These are phyloP conservation scores for Piscicola geometra DNA, from an alignment of 2,888 invertebrate genomes.

Conservation along the genomic window DNA sequence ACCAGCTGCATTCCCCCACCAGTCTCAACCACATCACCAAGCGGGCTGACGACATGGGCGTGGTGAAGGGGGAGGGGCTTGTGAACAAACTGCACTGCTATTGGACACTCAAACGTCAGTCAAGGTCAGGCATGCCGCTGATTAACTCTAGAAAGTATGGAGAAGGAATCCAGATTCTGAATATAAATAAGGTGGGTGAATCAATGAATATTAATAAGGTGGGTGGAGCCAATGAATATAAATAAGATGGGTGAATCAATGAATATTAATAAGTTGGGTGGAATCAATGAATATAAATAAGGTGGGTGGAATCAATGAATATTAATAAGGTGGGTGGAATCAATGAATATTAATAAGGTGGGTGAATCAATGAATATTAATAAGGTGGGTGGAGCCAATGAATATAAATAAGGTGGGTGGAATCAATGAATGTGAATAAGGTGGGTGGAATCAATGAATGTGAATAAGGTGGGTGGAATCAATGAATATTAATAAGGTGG, in stretches of 20 bases:
- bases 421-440: too few relatives aligned
- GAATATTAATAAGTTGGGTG: not conserved
- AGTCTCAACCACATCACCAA: constrained; percentile 63
- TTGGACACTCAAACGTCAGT: constrained; percentile 93
- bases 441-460: too few relatives aligned
- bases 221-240: not conserved
- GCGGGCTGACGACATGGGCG: constrained; percentile 71
- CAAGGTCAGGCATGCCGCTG: constrained; percentile 89
- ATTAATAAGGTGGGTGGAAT: too few relatives aligned
- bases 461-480: too few relatives aligned
- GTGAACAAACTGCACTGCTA: constrained; percentile 85
- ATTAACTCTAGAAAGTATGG: constrained; percentile 54
- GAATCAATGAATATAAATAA: not conserved
- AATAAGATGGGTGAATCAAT: too few relatives aligned
- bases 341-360: too few relatives aligned
- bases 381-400: too few relatives aligned
- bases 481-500: too few relatives aligned
- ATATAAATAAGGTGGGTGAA: constrained; percentile 25
- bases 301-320: not conserved
- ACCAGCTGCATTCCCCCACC: constrained; percentile 58
- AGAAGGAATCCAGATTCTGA: constrained; percentile 25
- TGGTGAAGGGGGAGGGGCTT: constrained; percentile 72
- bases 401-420: too few relatives aligned
- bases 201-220: not conserved
- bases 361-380: too few relatives aligned